Percentiles rank a stretch among this genome's conserved stretches.
Conservation (phyloP, 64 coral and sea anemone genomes). For the Orbicella faveolata region DNA sequence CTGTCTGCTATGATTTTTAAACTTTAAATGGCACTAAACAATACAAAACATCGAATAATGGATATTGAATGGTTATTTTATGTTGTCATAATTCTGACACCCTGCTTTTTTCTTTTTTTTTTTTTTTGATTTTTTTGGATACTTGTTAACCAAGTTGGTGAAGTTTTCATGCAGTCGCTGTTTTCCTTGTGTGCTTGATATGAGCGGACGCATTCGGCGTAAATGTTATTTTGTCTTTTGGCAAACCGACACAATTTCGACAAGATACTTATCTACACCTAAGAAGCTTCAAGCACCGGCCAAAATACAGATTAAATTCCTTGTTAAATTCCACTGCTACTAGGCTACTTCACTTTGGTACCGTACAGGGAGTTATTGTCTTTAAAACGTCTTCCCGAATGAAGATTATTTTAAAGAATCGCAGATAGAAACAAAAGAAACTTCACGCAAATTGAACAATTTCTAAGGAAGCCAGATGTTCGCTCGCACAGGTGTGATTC, state of each 20-base stretch:
- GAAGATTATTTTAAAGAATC: slow-evolving; percentile 5
- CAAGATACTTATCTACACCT: background rate
- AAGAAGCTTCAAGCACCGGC: background rate
- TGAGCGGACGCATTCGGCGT: background rate
- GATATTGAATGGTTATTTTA: slow-evolving; percentile 35
- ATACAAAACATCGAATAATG: background rate
- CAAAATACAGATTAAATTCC: background rate
- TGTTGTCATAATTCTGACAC: background rate
- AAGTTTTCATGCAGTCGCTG: background rate
- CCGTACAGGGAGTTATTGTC: slow-evolving; percentile 13
- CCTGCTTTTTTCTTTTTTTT: no score
- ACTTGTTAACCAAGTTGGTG: background rate
- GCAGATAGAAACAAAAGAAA: slow-evolving; percentile 26
- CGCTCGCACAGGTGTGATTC: slow-evolving; percentile 22
- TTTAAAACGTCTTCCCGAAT: slow-evolving; percentile 1
- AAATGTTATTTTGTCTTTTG: slow-evolving; percentile 22
- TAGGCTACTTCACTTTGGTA: slow-evolving; percentile 1
- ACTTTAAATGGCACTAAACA: slow-evolving; percentile 37
- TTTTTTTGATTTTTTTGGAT: background rate
- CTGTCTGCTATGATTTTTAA: background rate
- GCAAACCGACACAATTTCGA: background rate
- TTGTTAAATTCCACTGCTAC: slow-evolving; percentile 25
- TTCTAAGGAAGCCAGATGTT: slow-evolving; percentile 42
- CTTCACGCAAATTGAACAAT: slow-evolving; percentile 44
- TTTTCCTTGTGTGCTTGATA: background rate